Base-by-base conservation (phyloP, 2,113 vertebrate genomes). In the Trinectes maculatus region DNA sequence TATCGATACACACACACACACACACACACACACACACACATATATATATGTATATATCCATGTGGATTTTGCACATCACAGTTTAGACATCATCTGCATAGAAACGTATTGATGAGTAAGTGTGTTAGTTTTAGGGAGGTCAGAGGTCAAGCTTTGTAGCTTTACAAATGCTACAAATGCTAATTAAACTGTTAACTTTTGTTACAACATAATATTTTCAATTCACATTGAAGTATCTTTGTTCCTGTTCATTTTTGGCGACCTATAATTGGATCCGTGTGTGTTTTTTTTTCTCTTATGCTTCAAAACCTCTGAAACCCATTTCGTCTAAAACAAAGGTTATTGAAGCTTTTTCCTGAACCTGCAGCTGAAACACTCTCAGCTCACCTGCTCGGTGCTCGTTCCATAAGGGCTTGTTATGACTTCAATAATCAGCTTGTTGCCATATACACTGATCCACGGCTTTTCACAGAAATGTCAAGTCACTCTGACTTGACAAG, bases 401-500 rank as follows among this genome's bases (percentile, higher is more conserved):
- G 12, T 31, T 56, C 31, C 2, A 2, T 15, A 15, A 36, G 6
- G 19, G 9, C 47, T 60, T 43, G 12, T 56, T 74, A 71, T 46
- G 25, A 67, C 37, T 51, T 22, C 18, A 24, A 10, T 42, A 28
- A 40, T 61, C 7, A 18, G 1, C 40, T 51, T 68, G 18, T 71
- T 74, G 61, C 21, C 49, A 47, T 44, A 26, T 34, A 18, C 24
- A 46, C 25, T 16, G 11, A 59, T 55, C 49, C 21, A 28, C 48
- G 19, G n/a, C 43, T 43, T 60, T 48, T 56, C 25, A 40, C 25
- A 25, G 18, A 74, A 68, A 83, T 46, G 54, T 62, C 43, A n/a
- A 56, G 51, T 62, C 44, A 56, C 22, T 49, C 29, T 65, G 63
- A 77, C 57, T 51, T 42, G 37, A 66, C 44, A 48, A 46, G 39